Percentiles rank a stretch among this genome's conserved stretches.
phyloP scores from a whole-genome alignment of 2,113 vertebrate genomes.

The Meleagris gallopavo region DNA sequence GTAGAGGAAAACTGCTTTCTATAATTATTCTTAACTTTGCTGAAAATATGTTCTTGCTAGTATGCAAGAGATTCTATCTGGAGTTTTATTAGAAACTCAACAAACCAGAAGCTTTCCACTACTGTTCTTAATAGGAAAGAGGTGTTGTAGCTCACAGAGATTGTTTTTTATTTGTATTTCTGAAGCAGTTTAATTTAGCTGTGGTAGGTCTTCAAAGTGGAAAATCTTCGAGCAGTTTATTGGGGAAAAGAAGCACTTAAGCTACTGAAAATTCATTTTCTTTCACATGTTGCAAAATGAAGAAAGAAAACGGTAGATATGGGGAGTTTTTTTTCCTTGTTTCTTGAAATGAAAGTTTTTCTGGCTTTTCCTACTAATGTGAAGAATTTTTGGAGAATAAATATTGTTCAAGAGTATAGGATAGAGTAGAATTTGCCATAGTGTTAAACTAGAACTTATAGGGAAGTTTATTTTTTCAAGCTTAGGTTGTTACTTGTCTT shows the following conservation, averaged over 20 bases:
- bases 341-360: neutral
- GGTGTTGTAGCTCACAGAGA: rapidly evolving
- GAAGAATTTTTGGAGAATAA: neutral
- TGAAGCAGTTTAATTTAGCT: neutral
- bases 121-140: neutral
- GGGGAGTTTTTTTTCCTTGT: neutral
- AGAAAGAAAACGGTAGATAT: neutral
- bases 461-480: neutral
- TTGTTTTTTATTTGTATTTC: neutral
- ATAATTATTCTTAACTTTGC: neutral
- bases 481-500: neutral
- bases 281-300: neutral
- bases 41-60: neutral
- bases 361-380: neutral
- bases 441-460: neutral
- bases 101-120: neutral
- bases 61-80: neutral
- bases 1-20: neutral
- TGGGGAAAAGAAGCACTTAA: neutral
- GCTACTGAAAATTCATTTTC: neutral
- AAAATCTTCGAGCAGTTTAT: neutral
- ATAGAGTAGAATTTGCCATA: neutral
- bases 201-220: neutral
- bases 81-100: neutral
- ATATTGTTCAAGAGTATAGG: neutral